Evolutionary conservation across 2,888 invertebrate genomes (phyloP), one percentile per base, ranked within the genome.

Genomic region (Amiota mariae): DNA sequence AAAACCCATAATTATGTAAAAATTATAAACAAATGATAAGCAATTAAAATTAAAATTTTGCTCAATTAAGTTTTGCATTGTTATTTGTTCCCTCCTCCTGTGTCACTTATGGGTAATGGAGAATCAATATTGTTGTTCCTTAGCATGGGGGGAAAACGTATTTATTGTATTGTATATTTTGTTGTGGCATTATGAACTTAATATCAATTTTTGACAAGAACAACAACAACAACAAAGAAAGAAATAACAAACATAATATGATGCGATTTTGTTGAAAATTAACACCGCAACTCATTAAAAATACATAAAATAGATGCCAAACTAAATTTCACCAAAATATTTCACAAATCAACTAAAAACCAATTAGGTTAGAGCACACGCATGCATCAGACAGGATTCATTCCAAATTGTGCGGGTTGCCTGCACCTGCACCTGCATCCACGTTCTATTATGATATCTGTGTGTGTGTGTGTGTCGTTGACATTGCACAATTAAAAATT

Each of bases 41-140:
- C 82, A 85, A 82, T 85, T 84, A 80, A 82, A 82, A 82, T 85
- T 85, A 81, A 82, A 82, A 85, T 85, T 82, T 84, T 54, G 10
- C 54, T n/a, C 54, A 54, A n/a, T 54, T 54, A n/a, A n/a, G 54
- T 54, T 54, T 8, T n/a, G 18, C 59, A 15, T 20, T 8, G 10
- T 20, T 15, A 36, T 36, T 36, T 36, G 36, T 36, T 36, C 2
- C 36, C 3, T 36, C 36, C 36, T 36, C 6, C 6, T 36, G 36
- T 4, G 6, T 36, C 6, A 36, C 36, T 4, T 36, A 6, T 36
- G 24, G 24, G 24, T 24, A 3, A 24, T 3, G 1, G 24, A 24
- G 3, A 2, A 24, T 24, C 24, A 24, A 1, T 24, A n/a, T n/a
- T n/a, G n/a, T n/a, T n/a, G n/a, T n/a, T n/a, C n/a, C n/a, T 36